Evolutionary conservation across 2,113 vertebrate genomes (phyloP).

Genomic region (Bubo bubo): DNA sequence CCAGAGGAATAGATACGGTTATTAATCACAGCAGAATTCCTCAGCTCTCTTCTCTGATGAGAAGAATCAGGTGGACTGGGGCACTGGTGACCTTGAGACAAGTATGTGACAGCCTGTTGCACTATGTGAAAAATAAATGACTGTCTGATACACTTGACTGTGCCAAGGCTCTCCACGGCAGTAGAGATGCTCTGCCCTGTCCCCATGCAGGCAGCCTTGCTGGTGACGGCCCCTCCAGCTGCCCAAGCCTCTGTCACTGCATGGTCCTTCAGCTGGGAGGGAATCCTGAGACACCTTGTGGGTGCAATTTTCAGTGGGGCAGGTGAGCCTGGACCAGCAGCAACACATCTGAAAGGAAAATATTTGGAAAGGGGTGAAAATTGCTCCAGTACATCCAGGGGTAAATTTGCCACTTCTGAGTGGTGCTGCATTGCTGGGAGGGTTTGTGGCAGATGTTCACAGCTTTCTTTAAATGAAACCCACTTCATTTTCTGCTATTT

Average conservation of each 20-base stretch:
- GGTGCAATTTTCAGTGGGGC: background rate
- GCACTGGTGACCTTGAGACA: background rate
- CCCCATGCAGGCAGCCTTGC: accelerated
- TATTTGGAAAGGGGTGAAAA: background rate
- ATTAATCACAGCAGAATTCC: conserved; percentile 51
- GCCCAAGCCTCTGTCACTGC: accelerated
- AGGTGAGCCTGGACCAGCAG: background rate
- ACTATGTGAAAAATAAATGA: background rate
- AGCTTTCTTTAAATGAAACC: background rate
- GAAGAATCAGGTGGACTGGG: background rate
- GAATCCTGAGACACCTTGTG: background rate
- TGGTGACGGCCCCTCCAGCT: background rate
- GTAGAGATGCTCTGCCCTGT: background rate
- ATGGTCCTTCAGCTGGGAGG: accelerated
- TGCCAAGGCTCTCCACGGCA: background rate
- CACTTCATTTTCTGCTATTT: conserved; percentile 44
- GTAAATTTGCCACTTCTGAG: background rate
- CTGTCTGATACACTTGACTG: background rate
- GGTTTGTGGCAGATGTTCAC: conserved; percentile 20
- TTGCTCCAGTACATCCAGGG: background rate
- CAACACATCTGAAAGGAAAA: background rate
- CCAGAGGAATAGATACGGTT: background rate
- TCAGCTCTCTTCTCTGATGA: background rate
- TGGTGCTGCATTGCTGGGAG: background rate
- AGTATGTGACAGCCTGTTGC: background rate